These are phyloP conservation scores for Clanis bilineata DNA, from an alignment of 2,888 invertebrate species.

Conservation along the genomic window DNA sequence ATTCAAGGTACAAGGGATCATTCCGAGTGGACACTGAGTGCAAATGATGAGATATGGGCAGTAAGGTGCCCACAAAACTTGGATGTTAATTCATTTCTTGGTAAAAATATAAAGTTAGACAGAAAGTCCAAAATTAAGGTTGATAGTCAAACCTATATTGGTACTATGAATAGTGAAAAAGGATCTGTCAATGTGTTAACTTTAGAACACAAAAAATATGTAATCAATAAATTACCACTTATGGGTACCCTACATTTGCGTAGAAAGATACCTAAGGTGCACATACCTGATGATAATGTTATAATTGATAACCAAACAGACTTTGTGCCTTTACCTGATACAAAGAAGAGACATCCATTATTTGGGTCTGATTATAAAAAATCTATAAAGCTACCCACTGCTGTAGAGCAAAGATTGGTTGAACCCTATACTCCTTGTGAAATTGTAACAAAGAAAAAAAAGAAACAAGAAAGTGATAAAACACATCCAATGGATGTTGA, in stretches of 20 bases:
- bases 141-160: constrained; percentile 54
- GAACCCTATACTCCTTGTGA: not conserved
- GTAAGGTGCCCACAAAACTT: constrained; percentile 57
- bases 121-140: constrained; percentile 61
- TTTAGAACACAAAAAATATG: constrained; percentile 30
- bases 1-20: constrained; percentile 27
- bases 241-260: constrained; percentile 48
- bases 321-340: constrained; percentile 64
- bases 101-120: constrained; percentile 42
- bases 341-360: constrained; percentile 67
- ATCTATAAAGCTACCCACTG: constrained; percentile 49
- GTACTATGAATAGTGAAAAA: constrained; percentile 37
- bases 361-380: constrained; percentile 64
- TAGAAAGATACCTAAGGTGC: constrained; percentile 61
- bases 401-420: constrained; percentile 32
- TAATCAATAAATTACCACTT: constrained; percentile 43
- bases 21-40: constrained; percentile 33
- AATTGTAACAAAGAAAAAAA: not conserved
- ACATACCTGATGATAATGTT: constrained; percentile 45
- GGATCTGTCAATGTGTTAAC: constrained; percentile 39
- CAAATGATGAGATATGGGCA: constrained; percentile 63
- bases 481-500: not conserved
- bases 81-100: constrained; percentile 42
- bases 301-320: constrained; percentile 47
- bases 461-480: constrained; percentile 6